phyloP scores from a whole-genome alignment of 2,797 vertebrate genomes.

The Silurus aristotelis region DNA sequence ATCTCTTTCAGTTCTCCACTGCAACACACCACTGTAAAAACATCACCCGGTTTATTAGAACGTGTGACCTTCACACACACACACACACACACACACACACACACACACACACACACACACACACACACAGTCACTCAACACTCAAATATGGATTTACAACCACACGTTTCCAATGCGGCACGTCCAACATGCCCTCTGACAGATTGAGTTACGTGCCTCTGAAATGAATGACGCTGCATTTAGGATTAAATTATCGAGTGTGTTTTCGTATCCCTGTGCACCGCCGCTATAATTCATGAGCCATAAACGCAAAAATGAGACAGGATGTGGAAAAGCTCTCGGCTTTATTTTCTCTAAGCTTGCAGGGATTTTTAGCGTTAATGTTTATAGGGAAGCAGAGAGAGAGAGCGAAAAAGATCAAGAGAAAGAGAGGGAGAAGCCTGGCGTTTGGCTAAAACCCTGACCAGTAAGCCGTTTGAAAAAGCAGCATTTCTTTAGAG shows the following conservation, averaged over 20 bases:
- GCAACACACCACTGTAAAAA: background rate
- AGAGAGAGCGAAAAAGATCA: background rate
- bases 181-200: constrained; percentile 5
- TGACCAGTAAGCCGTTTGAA: constrained; percentile 20
- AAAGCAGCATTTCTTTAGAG: constrained; percentile 38
- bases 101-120: constrained; percentile 10
- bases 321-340: constrained; percentile 51
- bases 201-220: constrained; percentile 10
- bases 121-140: background rate
- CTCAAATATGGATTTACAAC: background rate
- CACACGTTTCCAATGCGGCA: background rate
- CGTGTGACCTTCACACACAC: constrained; percentile 19
- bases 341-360: constrained; percentile 34
- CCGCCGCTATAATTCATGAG: constrained; percentile 70
- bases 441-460: constrained; percentile 17
- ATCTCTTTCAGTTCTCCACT: background rate
- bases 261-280: constrained; percentile 67
- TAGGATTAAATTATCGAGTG: constrained; percentile 73
- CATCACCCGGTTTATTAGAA: background rate
- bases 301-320: constrained; percentile 60
- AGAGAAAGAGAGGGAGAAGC: background rate
- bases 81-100: constrained; percentile 10
- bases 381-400: constrained; percentile 16
- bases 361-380: constrained; percentile 20
- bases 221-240: constrained; percentile 65